These are phyloP conservation scores for Mastigias papua DNA, from an alignment of 30 jellyfish, hydroid and myxozoan genomes.

Conservation along the genomic window DNA sequence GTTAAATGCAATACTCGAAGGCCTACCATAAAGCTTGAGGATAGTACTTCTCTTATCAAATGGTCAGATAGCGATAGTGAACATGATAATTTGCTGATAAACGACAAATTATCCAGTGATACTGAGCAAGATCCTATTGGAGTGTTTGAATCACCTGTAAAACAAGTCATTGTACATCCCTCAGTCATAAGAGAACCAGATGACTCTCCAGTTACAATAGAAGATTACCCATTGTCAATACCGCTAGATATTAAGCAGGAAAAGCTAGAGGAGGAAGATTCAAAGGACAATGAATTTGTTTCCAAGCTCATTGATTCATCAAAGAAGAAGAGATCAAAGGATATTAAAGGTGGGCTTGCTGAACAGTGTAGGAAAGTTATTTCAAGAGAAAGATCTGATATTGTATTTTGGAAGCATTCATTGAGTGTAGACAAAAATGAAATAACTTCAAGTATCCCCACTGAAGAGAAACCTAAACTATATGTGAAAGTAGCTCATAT, in stretches of 20 bases:
- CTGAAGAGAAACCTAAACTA: background rate
- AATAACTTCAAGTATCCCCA: background rate
- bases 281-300: background rate
- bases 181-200: background rate
- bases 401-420: constrained; percentile 74
- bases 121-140: background rate
- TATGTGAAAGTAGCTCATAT: constrained; percentile 4
- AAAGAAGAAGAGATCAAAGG: constrained; percentile 48
- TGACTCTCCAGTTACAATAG: constrained; percentile 13
- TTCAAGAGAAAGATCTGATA: constrained; percentile 61
- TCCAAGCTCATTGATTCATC: constrained; percentile 53
- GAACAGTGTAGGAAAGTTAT: constrained; percentile 32
- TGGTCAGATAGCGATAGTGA: constrained; percentile 66
- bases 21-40: background rate
- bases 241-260: background rate
- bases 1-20: background rate
- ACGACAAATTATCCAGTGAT: too few relatives aligned
- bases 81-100: background rate
- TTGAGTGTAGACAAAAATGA: background rate
- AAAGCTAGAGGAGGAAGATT: background rate
- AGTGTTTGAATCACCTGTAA: constrained; percentile 63
- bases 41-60: background rate
- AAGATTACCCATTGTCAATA: constrained; percentile 20
- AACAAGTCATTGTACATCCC: background rate
- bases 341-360: constrained; percentile 59